Percentiles rank a stretch among this genome's conserved stretches.
Evolutionary conservation across 2,888 invertebrate species (phyloP).

Genomic region (Nomada goodeniana): DNA sequence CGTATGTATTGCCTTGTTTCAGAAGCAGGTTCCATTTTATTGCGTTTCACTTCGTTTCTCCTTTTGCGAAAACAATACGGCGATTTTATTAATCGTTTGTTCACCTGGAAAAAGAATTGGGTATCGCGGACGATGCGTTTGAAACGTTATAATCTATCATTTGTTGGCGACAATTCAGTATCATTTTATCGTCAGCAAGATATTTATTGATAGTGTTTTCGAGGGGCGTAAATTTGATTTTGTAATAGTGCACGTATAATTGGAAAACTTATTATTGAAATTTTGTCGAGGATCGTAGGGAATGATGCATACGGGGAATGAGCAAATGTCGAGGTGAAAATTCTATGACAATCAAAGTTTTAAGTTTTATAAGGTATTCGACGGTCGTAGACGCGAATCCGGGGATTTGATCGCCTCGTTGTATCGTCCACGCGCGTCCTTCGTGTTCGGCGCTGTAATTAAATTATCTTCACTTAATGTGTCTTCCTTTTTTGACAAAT

Average conservation of each 20-base stretch:
- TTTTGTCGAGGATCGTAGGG: neutral
- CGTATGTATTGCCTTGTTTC: constrained; percentile 13
- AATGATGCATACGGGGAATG: too few species aligned
- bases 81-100: too few species aligned
- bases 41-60: neutral
- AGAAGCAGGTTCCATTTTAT: neutral
- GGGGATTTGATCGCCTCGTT: constrained; percentile 36
- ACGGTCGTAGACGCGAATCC: constrained; percentile 25
- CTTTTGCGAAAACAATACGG: too few species aligned
- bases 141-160: too few species aligned
- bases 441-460: constrained; percentile 58
- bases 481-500: constrained; percentile 57
- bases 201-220: too few species aligned
- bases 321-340: neutral
- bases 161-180: too few species aligned
- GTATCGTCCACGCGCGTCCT: constrained; percentile 28
- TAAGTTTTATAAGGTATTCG: constrained; percentile 30
- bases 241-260: neutral
- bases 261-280: neutral
- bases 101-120: too few species aligned
- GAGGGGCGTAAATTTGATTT: too few species aligned
- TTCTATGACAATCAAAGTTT: neutral
- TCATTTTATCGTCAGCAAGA: too few species aligned
- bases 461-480: constrained; percentile 65
- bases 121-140: too few species aligned